Evolutionary conservation across 2,797 vertebrate genomes (phyloP), one percentile per base, ranked within the genome.

Genomic region (Lepus townsendii): DNA sequence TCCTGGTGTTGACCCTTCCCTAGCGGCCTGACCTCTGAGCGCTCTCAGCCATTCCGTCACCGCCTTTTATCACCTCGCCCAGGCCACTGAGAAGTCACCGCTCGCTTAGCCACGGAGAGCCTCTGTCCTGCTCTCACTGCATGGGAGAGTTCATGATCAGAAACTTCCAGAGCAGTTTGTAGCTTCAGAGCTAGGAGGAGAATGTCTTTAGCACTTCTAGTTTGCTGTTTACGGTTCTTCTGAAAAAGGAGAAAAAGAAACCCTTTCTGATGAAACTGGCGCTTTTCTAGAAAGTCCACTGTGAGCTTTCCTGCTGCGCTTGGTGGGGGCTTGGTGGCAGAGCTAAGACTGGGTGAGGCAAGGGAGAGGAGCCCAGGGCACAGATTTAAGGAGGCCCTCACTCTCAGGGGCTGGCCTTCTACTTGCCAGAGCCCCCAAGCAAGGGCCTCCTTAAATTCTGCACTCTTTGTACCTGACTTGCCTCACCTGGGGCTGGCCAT

Each of bases 101-200:
- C 2, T 47, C 8, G 3, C 27, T 22, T 50, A 62, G 76, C 84
- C 1, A 30, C 75, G 78, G 54, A 54, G 13, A 1, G 5, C 35
- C n/a, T 62, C 65, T 63, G 35, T 93, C 26, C 60, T 38, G 16
- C 69, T 22, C 17, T 0, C 11, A 63, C 63, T 65, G 8, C 19
- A 0, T 27, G 3, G 65, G 42, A 50, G 27, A 72, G 4, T 8
- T 24, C 13, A 24, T 91, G 77, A n/a, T 71, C 4, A 35, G 71
- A 68, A 83, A 65, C 42, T 73, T 35, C n/a, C 50, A 6, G 9
- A 66, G 73, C 30, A 60, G 42, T 35, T 38, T 62, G n/a, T 63
- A 63, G 68, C 60, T 78, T 94, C 77, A 42, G 86, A 91, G 83
- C 79, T 76, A 73, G 57, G 72, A 42, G 30, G 27, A 83, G 57